phyloP scores from a whole-genome alignment of 2,797 vertebrate genomes.

The Potorous gilbertii region DNA sequence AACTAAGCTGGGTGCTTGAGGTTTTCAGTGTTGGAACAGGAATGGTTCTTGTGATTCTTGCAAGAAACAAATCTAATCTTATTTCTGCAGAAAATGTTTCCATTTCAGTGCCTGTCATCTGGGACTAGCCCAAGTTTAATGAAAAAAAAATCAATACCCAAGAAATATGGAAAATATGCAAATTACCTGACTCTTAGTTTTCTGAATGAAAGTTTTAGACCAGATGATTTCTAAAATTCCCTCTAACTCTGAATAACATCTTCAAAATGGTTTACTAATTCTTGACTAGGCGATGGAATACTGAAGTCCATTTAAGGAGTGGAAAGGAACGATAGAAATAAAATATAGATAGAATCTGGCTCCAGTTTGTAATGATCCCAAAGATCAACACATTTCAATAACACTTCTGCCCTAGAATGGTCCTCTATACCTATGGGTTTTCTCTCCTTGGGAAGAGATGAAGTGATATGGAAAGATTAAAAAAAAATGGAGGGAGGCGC shows the following conservation, averaged over 20 bases:
- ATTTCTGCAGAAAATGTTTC: not conserved
- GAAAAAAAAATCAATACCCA: not conserved
- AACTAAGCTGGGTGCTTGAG: not conserved
- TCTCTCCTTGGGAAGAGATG: too few relatives aligned
- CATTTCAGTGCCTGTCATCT: not conserved
- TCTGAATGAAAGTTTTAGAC: not conserved
- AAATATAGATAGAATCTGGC: too few relatives aligned
- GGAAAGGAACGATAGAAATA: too few relatives aligned
- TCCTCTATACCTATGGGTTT: too few relatives aligned
- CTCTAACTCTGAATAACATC: not conserved
- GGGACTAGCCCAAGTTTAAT: not conserved
- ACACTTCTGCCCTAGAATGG: too few relatives aligned
- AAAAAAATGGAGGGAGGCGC: too few relatives aligned
- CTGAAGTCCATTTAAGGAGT: too few relatives aligned
- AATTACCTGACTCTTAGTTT: not conserved
- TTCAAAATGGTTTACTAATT: too few relatives aligned
- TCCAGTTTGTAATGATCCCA: too few relatives aligned
- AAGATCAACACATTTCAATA: too few relatives aligned
- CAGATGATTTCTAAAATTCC: not conserved
- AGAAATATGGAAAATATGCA: accelerated
- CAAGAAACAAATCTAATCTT: not conserved
- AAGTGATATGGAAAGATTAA: too few relatives aligned
- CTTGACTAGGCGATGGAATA: too few relatives aligned
- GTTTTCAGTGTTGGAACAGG: not conserved
- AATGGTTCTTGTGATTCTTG: not conserved